Conservation (phyloP, 2,797 vertebrate genomes). For the Clarias fuscus region DNA sequence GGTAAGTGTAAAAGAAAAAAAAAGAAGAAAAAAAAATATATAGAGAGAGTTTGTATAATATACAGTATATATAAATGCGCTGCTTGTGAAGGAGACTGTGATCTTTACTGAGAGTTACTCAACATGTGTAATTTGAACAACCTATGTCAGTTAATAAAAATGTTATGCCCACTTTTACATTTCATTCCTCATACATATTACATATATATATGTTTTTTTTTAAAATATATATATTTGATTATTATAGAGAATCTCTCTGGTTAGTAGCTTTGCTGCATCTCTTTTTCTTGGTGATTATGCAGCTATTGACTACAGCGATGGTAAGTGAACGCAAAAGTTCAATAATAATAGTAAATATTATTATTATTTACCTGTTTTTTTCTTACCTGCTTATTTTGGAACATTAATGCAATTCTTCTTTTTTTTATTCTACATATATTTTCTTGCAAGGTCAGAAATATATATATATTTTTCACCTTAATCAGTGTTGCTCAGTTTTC, state of each 20-base stretch:
- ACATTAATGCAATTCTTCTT: neutral
- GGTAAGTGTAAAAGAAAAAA: constrained; percentile 68
- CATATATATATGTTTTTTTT: neutral
- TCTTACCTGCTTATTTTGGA: neutral
- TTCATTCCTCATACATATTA: neutral
- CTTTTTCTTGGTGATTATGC: constrained; percentile 87
- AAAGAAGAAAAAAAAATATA: neutral
- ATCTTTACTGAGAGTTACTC: too few species aligned
- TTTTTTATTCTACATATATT: neutral
- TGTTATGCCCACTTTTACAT: too few species aligned
- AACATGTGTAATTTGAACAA: too few species aligned
- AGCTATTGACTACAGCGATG: constrained; percentile 88
- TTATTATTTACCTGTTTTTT: neutral
- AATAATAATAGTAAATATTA: neutral
- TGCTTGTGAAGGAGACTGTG: too few species aligned
- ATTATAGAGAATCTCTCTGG: constrained; percentile 89
- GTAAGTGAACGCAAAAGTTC: constrained; percentile 49
- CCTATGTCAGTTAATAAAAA: too few species aligned
- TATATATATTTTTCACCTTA: neutral
- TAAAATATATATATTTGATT: constrained; percentile 1
- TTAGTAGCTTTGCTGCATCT: constrained; percentile 93
- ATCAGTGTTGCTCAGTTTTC: constrained; percentile 3
- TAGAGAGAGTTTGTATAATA: neutral
- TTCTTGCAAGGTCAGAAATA: neutral
- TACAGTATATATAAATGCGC: too few species aligned